Conservation (phyloP, 2,888 invertebrate species). For the Synanthedon andrenaeformis region DNA sequence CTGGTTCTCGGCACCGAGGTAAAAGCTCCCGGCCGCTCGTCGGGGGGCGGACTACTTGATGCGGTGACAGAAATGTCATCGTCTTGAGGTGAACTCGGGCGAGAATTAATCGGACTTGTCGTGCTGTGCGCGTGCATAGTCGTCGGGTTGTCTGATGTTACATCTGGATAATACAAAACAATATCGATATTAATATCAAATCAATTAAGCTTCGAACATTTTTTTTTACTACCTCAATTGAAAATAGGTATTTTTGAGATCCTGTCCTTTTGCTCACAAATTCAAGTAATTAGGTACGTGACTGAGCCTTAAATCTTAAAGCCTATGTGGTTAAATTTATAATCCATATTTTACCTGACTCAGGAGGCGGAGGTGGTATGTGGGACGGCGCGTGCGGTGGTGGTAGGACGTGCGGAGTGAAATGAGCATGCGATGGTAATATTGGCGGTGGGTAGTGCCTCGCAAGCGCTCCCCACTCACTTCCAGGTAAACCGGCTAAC, state of each 20-base stretch:
- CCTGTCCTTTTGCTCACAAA: too few relatives aligned
- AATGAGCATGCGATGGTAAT: constrained; percentile 67
- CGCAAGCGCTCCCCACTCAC: constrained; percentile 74
- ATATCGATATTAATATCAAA: neutral
- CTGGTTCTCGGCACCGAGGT: constrained; percentile 58
- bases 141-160: constrained; percentile 50
- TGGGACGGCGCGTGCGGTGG: constrained; percentile 63
- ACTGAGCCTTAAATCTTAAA: too few relatives aligned
- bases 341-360: constrained; percentile 38
- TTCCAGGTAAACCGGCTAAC: constrained; percentile 76
- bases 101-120: constrained; percentile 76
- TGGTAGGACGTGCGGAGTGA: constrained; percentile 68
- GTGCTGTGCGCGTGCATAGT: constrained; percentile 76
- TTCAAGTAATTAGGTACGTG: too few relatives aligned
- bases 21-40: constrained; percentile 68
- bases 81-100: constrained; percentile 68
- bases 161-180: constrained; percentile 24
- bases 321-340: too few relatives aligned
- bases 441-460: constrained; percentile 69
- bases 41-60: constrained; percentile 64
- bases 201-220: neutral
- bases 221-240: too few relatives aligned
- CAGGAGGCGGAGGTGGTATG: constrained; percentile 58
- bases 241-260: too few relatives aligned
- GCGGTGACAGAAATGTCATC: constrained; percentile 76